phyloP scores from a whole-genome alignment of 2,113 vertebrate species.

The Solea senegalensis region DNA sequence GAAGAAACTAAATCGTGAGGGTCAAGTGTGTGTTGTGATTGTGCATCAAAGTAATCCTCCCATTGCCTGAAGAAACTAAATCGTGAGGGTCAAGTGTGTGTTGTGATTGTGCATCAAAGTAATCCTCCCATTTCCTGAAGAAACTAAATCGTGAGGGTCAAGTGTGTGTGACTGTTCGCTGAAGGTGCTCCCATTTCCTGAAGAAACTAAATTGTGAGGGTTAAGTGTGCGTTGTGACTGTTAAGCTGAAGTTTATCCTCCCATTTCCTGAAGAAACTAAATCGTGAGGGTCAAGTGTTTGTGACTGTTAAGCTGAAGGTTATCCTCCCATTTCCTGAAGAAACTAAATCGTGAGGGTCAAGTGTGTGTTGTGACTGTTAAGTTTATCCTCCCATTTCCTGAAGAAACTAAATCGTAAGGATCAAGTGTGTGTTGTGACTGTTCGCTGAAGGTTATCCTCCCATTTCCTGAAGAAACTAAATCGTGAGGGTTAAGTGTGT shows the following conservation, averaged over 20 bases:
- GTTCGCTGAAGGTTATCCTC: conserved; percentile 8
- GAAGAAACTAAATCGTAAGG: conserved; percentile 1
- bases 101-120: neutral
- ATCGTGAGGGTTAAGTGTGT: neutral
- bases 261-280: conserved; percentile 4
- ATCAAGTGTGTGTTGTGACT: neutral
- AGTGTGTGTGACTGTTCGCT: neutral
- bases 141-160: neutral
- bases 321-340: neutral
- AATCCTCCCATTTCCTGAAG: neutral
- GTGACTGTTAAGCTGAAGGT: neutral
- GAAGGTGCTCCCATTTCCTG: neutral
- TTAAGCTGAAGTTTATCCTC: neutral
- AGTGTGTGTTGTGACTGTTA: neutral
- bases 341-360: neutral
- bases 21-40: neutral
- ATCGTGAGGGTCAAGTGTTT: neutral
- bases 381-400: neutral
- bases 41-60: neutral
- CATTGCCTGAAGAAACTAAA: neutral
- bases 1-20: neutral
- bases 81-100: neutral
- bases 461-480: neutral
- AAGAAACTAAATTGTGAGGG: neutral
- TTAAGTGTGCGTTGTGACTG: neutral